Percentiles rank a stretch among this genome's conserved stretches.
These are phyloP conservation scores for Nasua narica DNA, from an alignment of 2,797 vertebrate genomes.

Conservation along the genomic window DNA sequence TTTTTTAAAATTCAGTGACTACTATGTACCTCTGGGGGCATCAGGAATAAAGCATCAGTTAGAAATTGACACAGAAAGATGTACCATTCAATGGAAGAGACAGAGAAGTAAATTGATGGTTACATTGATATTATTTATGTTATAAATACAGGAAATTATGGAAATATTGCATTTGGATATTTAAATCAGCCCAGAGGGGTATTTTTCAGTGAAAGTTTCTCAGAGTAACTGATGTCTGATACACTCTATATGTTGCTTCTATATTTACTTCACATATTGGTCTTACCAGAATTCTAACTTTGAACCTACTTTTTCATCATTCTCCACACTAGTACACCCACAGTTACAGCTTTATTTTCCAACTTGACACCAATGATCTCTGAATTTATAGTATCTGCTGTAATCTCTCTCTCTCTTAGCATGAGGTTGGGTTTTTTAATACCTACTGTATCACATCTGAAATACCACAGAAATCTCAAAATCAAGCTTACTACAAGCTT, in stretches of 20 bases:
- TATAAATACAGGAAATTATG: not conserved
- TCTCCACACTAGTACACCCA: not conserved
- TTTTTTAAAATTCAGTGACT: not conserved
- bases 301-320: not conserved
- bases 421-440: not conserved
- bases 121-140: not conserved
- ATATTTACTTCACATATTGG: not conserved
- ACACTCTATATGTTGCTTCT: not conserved
- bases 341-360: not conserved
- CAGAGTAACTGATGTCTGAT: not conserved
- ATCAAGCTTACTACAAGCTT: not conserved
- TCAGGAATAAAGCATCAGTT: not conserved
- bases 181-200: not conserved
- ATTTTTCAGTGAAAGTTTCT: not conserved
- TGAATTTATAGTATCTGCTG: slow-evolving; percentile 3
- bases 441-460: not conserved
- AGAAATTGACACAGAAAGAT: slow-evolving; percentile 1
- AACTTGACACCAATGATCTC: not conserved
- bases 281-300: not conserved
- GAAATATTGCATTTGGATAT: not conserved
- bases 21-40: not conserved
- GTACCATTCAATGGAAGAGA: not conserved
- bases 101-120: not conserved
- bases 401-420: not conserved
- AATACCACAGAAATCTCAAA: not conserved